Percentiles rank a stretch among this genome's conserved stretches.
Conservation (phyloP, 1,140 invertebrate species). For the Megalopta genalis region DNA sequence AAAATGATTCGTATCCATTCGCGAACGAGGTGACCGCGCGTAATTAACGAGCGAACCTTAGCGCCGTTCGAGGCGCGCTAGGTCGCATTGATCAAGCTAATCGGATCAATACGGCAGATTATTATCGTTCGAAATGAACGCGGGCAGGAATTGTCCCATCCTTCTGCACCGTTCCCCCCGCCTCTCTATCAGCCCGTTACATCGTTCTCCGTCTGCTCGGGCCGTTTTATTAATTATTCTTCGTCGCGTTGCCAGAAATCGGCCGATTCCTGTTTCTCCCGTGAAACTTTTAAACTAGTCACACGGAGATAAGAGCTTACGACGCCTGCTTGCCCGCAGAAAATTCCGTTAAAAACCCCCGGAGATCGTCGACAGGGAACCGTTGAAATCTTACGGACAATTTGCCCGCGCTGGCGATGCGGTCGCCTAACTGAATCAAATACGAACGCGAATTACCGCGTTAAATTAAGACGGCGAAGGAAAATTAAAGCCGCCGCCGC, state of each 20-base stretch:
- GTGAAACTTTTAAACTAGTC: slow-evolving; percentile 5
- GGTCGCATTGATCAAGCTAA: slow-evolving; percentile 40
- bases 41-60: slow-evolving; percentile 63
- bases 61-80: slow-evolving; percentile 21
- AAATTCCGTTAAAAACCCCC: not conserved
- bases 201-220: not conserved
- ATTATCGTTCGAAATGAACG: slow-evolving; percentile 27
- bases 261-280: not conserved
- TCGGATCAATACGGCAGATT: slow-evolving; percentile 42
- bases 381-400: slow-evolving; percentile 44
- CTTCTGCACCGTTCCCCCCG: not conserved
- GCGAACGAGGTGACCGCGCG: slow-evolving; percentile 39
- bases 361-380: not conserved
- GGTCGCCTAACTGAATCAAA: slow-evolving; percentile 54
- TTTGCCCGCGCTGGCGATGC: slow-evolving; percentile 44
- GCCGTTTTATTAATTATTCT: slow-evolving; percentile 13
- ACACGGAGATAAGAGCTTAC: not conserved
- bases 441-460: slow-evolving; percentile 57
- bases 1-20: slow-evolving; percentile 50
- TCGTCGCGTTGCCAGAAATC: not conserved
- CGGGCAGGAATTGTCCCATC: slow-evolving; percentile 9
- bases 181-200: not conserved
- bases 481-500: slow-evolving; percentile 47
- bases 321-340: not conserved
- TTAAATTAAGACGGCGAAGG: slow-evolving; percentile 48